These are phyloP conservation scores for Dendropsophus ebraccatus DNA, from an alignment of 2,113 vertebrate species.

Conservation along the genomic window DNA sequence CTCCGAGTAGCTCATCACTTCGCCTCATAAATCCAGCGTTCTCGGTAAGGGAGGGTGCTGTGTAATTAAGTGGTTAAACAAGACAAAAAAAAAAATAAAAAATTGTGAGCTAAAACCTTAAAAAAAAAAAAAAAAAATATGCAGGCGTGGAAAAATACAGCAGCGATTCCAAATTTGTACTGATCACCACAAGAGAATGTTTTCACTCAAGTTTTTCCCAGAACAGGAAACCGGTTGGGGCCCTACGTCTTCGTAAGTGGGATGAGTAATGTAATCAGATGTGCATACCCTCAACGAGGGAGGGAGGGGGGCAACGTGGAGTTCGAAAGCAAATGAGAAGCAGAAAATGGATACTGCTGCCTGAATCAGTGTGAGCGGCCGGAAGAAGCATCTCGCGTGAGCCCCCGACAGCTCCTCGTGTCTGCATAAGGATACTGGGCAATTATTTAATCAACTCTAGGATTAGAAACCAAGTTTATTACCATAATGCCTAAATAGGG, in stretches of 20 bases:
- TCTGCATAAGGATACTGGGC: not conserved
- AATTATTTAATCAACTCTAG: not conserved
- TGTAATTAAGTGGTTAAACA: constrained; percentile 1
- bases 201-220: constrained; percentile 47
- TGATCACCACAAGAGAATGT: constrained; percentile 43
- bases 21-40: constrained; percentile 3
- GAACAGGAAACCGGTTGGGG: constrained; percentile 51
- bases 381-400: not conserved
- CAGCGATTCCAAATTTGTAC: constrained; percentile 4
- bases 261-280: constrained; percentile 52
- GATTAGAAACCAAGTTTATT: too few relatives aligned
- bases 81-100: not conserved
- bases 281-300: not conserved
- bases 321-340: too few relatives aligned
- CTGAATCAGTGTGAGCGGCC: not conserved
- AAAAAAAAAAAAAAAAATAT: constrained; percentile 19
- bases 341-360: not conserved
- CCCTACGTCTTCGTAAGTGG: constrained; percentile 16
- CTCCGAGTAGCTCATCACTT: not conserved
- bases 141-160: constrained; percentile 20
- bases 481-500: too few relatives aligned
- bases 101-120: not conserved
- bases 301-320: not conserved
- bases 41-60: constrained; percentile 20
- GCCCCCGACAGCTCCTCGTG: too few relatives aligned